Percentiles rank a stretch among this genome's conserved stretches.
Conservation (phyloP, 2,113 vertebrate genomes). For the Rallus limicola region DNA sequence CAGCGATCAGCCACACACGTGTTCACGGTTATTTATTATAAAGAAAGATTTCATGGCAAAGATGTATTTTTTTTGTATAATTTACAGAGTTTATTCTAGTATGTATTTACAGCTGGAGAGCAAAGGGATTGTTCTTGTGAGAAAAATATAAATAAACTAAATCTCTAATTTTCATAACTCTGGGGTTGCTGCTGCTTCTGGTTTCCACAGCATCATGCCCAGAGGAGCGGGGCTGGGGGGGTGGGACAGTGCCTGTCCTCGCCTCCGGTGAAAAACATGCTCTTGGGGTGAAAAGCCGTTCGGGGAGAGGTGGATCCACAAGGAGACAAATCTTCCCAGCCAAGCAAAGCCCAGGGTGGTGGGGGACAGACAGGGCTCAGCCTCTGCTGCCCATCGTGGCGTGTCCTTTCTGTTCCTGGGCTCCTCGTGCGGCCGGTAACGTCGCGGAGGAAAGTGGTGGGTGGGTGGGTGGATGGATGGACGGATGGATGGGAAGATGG, state of each 20-base stretch:
- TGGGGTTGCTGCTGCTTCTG: background rate
- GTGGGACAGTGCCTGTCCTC: background rate
- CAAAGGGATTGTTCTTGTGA: conserved; percentile 63
- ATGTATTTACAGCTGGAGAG: conserved; percentile 79
- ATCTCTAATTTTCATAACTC: conserved; percentile 81
- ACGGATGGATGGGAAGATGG: too few species aligned
- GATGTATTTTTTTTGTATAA: conserved; percentile 86
- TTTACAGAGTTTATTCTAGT: conserved; percentile 87
- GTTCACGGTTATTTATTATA: conserved; percentile 86
- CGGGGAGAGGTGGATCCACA: background rate
- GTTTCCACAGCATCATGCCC: accelerated
- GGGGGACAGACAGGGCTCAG: background rate
- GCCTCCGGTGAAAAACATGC: background rate
- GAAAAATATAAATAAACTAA: conserved; percentile 81
- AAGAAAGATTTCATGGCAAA: conserved; percentile 80
- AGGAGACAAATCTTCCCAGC: background rate
- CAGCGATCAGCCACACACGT: conserved; percentile 76
- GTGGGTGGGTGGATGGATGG: too few species aligned
- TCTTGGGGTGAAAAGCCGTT: background rate
- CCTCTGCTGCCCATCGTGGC: accelerated
- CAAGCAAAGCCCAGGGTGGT: background rate
- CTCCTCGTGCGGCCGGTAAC: accelerated
- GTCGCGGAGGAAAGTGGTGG: accelerated
- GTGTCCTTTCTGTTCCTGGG: accelerated
- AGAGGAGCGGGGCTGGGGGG: accelerated